Percentiles rank a stretch among this genome's conserved stretches.
Conservation (phyloP, 2,797 vertebrate species). For the Philypnodon macrostomus region DNA sequence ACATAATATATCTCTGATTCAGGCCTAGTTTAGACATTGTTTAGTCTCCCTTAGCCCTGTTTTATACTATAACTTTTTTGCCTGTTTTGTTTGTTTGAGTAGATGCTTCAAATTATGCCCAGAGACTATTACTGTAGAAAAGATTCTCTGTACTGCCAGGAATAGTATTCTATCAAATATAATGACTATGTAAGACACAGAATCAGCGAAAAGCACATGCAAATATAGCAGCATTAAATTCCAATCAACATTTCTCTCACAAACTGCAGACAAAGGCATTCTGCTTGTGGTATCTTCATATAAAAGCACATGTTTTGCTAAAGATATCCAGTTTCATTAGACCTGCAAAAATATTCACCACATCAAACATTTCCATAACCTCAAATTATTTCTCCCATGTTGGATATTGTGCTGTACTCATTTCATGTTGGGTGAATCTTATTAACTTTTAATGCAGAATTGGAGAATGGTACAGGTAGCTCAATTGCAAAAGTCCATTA, state of each 20-base stretch:
- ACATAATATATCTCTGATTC: no score
- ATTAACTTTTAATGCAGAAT: slow-evolving; percentile 4
- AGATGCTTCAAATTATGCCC: slow-evolving; percentile 3
- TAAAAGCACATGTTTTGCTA: slow-evolving; percentile 10
- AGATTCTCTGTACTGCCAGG: background rate
- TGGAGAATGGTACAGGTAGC: slow-evolving; percentile 4
- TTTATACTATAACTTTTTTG: no score
- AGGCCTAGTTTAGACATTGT: no score
- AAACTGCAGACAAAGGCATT: slow-evolving; percentile 34
- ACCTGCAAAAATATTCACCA: slow-evolving; percentile 30
- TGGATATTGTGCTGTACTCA: slow-evolving; percentile 19
- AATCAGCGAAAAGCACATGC: slow-evolving; percentile 40
- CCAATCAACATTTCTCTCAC: slow-evolving; percentile 44
- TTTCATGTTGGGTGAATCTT: slow-evolving; percentile 22
- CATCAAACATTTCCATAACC: slow-evolving; percentile 41
- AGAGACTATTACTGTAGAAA: background rate
- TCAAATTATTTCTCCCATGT: slow-evolving; percentile 29
- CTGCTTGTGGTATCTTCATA: slow-evolving; percentile 31
- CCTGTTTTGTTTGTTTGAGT: slow-evolving; percentile 6
- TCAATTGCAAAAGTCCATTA: slow-evolving; percentile 31
- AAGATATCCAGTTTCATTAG: slow-evolving; percentile 39
- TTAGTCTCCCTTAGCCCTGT: no score
- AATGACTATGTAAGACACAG: slow-evolving; percentile 19
- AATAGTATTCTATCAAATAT: slow-evolving; percentile 4
- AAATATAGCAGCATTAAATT: slow-evolving; percentile 56